Evolutionary conservation across 2,113 vertebrate species (phyloP).

Genomic region (Coregonus clupeaformis): DNA sequence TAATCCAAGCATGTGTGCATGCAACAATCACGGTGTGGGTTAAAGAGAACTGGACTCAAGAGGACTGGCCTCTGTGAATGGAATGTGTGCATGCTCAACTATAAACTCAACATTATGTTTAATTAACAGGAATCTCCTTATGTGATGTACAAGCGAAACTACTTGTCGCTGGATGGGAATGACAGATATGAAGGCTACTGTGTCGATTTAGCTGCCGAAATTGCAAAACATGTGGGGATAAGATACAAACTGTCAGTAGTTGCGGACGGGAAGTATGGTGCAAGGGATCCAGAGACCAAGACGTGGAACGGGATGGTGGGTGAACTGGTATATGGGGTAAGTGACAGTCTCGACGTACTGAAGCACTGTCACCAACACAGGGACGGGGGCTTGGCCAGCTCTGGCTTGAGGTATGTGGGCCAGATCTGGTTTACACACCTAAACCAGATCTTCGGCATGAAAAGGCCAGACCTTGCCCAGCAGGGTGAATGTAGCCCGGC

Average conservation of each 20-base stretch:
- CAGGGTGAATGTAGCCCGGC: too few relatives aligned
- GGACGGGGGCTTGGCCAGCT: background rate
- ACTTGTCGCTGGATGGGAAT: conserved; percentile 93
- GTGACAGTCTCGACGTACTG: conserved; percentile 59
- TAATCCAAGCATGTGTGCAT: conserved; percentile 52
- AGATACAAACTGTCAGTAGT: conserved; percentile 96
- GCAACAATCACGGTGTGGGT: conserved; percentile 39
- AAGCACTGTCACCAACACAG: background rate
- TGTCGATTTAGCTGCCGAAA: conserved; percentile 98
- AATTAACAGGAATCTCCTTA: conserved; percentile 96
- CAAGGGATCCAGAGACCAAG: conserved; percentile 94
- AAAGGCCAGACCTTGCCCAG: too few relatives aligned
- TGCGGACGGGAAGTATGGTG: conserved; percentile 94
- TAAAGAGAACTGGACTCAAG: background rate
- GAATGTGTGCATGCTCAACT: conserved; percentile 36
- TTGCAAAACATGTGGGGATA: conserved; percentile 97
- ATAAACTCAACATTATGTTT: conserved; percentile 71
- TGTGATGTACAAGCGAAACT: conserved; percentile 99
- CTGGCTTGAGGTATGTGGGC: background rate
- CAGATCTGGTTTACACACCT: background rate
- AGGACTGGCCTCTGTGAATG: conserved; percentile 43
- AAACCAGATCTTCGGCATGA: background rate
- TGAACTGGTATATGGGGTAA: conserved; percentile 98
- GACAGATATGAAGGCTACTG: conserved; percentile 99
- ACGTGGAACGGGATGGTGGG: conserved; percentile 99